Percentiles rank a stretch among this genome's conserved stretches.
These are phyloP conservation scores for Thymelicus lineola DNA, from an alignment of 2,888 invertebrate species.

Conservation along the genomic window DNA sequence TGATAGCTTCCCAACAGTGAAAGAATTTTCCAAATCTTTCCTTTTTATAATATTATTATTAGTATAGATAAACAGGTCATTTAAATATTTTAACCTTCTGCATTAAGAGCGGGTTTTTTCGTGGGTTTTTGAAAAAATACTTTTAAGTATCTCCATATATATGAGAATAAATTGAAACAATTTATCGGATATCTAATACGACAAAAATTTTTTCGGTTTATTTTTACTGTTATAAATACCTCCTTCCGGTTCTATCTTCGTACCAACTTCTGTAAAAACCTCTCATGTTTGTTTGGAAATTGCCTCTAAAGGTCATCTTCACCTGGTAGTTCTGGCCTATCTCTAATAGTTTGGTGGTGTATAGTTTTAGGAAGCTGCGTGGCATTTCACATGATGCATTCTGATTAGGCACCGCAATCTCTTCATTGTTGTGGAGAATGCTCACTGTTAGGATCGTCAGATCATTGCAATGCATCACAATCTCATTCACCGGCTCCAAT, in stretches of 20 bases:
- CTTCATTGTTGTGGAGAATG: slow-evolving; percentile 49
- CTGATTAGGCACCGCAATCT: slow-evolving; percentile 51
- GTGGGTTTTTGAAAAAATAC: too few species aligned
- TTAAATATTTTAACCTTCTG: too few species aligned
- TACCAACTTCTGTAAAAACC: slow-evolving; percentile 94
- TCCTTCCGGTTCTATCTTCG: slow-evolving; percentile 84
- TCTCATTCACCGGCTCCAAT: slow-evolving; percentile 52
- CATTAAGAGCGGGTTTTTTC: too few species aligned
- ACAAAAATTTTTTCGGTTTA: too few species aligned
- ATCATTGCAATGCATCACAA: slow-evolving; percentile 72
- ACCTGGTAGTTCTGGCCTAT: slow-evolving; percentile 82
- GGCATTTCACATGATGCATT: slow-evolving; percentile 58
- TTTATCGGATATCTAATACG: too few species aligned
- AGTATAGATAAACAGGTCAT: too few species aligned
- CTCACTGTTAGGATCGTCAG: slow-evolving; percentile 69
- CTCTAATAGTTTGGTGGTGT: slow-evolving; percentile 48
- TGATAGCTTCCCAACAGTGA: too few species aligned
- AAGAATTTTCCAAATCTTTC: too few species aligned
- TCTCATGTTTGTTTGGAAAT: slow-evolving; percentile 88
- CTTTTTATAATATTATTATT: too few species aligned
- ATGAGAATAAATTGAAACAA: too few species aligned
- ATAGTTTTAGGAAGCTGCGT: slow-evolving; percentile 63
- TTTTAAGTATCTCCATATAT: too few species aligned
- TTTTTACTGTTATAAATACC: slow-evolving; percentile 49
- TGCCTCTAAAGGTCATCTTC: slow-evolving; percentile 87